Evolutionary conservation across 2,888 invertebrate species (phyloP).

Genomic region (Branchellion lobata): DNA sequence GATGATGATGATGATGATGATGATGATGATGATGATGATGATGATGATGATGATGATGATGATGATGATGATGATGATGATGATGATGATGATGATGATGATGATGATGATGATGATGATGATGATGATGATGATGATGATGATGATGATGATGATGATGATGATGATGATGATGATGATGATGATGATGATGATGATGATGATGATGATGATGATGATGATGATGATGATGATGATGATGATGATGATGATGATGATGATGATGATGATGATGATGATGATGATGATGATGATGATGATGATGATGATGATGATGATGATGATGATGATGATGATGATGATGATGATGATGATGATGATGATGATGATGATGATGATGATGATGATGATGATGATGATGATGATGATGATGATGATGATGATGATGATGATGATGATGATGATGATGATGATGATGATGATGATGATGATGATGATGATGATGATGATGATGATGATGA

Average conservation of each 20-base stretch:
- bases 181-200: slow-evolving; percentile 17
- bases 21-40: slow-evolving; percentile 7
- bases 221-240: slow-evolving; percentile 14
- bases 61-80: background rate
- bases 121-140: slow-evolving; percentile 10
- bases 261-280: slow-evolving; percentile 7
- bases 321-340: slow-evolving; percentile 11
- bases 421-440: slow-evolving; percentile 17
- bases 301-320: background rate
- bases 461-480: slow-evolving; percentile 14
- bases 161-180: background rate
- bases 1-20: background rate
- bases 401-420: background rate
- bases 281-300: slow-evolving; percentile 4
- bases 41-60: slow-evolving; percentile 4
- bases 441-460: background rate
- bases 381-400: slow-evolving; percentile 2
- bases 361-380: slow-evolving; percentile 10
- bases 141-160: slow-evolving; percentile 2
- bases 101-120: background rate
- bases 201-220: background rate
- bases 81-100: slow-evolving; percentile 11
- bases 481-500: background rate
- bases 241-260: background rate
- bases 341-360: background rate